These are phyloP conservation scores for Hydra vulgaris DNA, from an alignment of 30 jellyfish, hydroid and myxozoan species.

Conservation along the genomic window DNA sequence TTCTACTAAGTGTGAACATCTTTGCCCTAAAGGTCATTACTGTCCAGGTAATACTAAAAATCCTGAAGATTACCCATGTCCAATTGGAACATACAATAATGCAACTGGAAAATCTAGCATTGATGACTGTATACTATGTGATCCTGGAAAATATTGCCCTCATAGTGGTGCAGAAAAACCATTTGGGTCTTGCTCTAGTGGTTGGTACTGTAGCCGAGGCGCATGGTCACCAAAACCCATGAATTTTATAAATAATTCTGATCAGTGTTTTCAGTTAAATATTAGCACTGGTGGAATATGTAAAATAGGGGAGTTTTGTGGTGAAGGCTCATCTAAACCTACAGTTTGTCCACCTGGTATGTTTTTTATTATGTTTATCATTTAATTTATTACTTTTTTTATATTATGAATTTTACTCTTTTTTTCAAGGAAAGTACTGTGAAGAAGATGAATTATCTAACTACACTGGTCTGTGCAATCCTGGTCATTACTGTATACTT, in stretches of 20 bases:
- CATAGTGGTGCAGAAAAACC: slow-evolving; percentile 49
- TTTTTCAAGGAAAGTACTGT: no score
- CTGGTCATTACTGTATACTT: slow-evolving; percentile 55
- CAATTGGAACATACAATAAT: slow-evolving; percentile 67
- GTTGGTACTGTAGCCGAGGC: slow-evolving; percentile 85
- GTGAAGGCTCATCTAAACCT: slow-evolving; percentile 55
- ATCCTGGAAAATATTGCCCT: slow-evolving; percentile 81
- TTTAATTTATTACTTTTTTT: no score
- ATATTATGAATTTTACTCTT: no score
- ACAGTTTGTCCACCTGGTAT: slow-evolving; percentile 68
- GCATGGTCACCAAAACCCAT: slow-evolving; percentile 76
- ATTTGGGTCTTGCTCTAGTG: slow-evolving; percentile 51
- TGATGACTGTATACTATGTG: slow-evolving; percentile 63
- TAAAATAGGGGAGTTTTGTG: slow-evolving; percentile 84
- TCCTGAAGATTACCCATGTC: slow-evolving; percentile 53
- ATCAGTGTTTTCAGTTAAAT: slow-evolving; percentile 43
- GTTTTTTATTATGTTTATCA: no score
- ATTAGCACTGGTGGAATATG: slow-evolving; percentile 83
- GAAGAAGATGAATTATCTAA: slow-evolving; percentile 46
- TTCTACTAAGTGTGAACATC: slow-evolving; percentile 49
- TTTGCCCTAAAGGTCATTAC: slow-evolving; percentile 68
- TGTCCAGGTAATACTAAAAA: slow-evolving; percentile 53
- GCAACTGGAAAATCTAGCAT: slow-evolving; percentile 24
- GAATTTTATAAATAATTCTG: no score
- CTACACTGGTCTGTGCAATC: slow-evolving; percentile 66